Evolutionary conservation across 2,113 vertebrate species (phyloP).

Genomic region (Nematolebias whitei): DNA sequence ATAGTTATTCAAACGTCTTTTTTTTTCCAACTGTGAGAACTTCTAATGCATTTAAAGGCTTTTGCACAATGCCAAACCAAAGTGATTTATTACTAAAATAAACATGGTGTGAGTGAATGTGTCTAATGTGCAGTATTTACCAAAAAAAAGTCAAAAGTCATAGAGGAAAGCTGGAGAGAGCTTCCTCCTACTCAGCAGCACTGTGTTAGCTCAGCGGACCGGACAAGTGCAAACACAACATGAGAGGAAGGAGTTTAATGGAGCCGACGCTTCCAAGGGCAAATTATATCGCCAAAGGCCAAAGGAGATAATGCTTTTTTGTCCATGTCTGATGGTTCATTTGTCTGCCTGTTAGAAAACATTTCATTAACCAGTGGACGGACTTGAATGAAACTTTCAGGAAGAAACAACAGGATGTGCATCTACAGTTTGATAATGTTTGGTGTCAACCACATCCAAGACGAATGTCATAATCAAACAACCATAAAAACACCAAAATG

Average conservation of each 20-base stretch:
- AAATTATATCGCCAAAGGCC: constrained; percentile 6
- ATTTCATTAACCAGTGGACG: too few species aligned
- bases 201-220: constrained; percentile 64
- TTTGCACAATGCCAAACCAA: constrained; percentile 37
- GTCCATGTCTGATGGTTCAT: too few species aligned
- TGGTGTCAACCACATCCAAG: too few species aligned
- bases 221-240: constrained; percentile 15
- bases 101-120: constrained; percentile 48
- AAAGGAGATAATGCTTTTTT: too few species aligned
- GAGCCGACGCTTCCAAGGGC: constrained; percentile 44
- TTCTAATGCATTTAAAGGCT: constrained; percentile 49
- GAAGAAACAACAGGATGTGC: too few species aligned
- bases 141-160: constrained; percentile 47
- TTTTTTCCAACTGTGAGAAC: constrained; percentile 59
- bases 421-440: too few species aligned
- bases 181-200: constrained; percentile 51
- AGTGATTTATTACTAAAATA: constrained; percentile 59
- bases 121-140: constrained; percentile 60
- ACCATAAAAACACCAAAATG: too few species aligned
- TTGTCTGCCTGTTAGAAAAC: too few species aligned
- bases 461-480: too few species aligned
- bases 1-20: constrained; percentile 51
- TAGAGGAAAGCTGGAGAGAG: constrained; percentile 41
- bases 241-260: constrained; percentile 44
- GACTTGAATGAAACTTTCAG: too few species aligned